Evolutionary conservation across 2,888 invertebrate species (phyloP).

Genomic region (Apodemia mormo): DNA sequence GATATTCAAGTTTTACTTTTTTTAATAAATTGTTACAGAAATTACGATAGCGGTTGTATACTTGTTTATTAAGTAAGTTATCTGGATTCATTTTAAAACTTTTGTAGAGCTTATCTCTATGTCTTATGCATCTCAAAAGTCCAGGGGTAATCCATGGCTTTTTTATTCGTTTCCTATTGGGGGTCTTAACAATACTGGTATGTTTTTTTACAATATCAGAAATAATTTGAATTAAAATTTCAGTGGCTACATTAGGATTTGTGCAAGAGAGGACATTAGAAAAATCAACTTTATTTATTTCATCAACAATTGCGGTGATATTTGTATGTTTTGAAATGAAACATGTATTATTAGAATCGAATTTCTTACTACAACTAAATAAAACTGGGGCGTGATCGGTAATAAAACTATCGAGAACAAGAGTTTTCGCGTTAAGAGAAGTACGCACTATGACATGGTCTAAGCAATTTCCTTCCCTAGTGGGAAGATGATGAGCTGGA

Average conservation of each 20-base stretch:
- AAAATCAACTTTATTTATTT: not conserved
- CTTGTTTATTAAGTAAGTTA: not conserved
- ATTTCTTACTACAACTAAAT: not conserved
- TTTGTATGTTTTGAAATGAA: not conserved
- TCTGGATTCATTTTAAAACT: not conserved
- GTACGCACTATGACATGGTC: not conserved
- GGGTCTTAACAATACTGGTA: not conserved
- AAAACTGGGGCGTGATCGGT: not conserved
- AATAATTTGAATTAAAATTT: not conserved
- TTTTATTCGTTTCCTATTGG: not conserved
- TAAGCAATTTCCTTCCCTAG: not conserved
- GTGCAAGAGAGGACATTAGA: not conserved
- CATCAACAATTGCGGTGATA: not conserved
- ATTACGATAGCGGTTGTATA: not conserved
- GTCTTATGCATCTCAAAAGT: not conserved
- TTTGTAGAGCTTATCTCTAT: not conserved
- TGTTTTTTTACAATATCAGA: constrained; percentile 1
- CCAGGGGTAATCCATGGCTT: not conserved
- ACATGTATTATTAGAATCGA: not conserved
- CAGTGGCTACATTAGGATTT: not conserved
- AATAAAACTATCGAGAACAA: not conserved
- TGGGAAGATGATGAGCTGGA: not conserved
- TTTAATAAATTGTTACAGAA: not conserved
- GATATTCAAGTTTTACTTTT: not conserved
- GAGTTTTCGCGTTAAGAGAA: not conserved